Base-by-base conservation (phyloP, 2,797 vertebrate genomes). In the Loriculus beryllinus region DNA sequence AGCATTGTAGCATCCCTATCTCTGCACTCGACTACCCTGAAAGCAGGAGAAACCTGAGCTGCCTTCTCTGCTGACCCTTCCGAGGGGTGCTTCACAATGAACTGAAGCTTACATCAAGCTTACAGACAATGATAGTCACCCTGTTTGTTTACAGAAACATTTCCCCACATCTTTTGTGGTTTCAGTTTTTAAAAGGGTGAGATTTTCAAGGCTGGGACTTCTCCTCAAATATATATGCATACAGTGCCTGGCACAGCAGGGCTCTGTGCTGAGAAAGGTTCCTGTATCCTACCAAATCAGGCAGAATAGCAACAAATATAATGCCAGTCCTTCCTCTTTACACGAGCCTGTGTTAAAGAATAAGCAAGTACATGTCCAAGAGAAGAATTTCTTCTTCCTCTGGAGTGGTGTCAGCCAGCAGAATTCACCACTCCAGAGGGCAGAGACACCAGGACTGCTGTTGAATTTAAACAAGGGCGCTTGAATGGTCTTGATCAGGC, bases 391-490 rank as follows among this genome's bases (percentile, higher is more conserved):
- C 93, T 95, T 81, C 91, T 93, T 95, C 92, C 94, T 94, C 51
- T 72, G 84, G 85, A 94, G 94, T 82, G 85, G 87, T 93, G 95
- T 95, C 91, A 96, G 94, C 94, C 96, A 92, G 86, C 77, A 94
- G 93, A 96, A 96, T 95, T 94, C 94, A 92, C 39, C 18, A n/a
- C 85, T 94, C 79, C 89, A 78, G 77, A 92, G 91, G 90, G 93
- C 85, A 93, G 52, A 80, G 68, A 76, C 85, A 87, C 82, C 72
- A 63, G 3, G 76, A 96, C 94, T 92, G 88, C 91, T 93, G 93
- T 72, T 95, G 96, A 96, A 97, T 96, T 96, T 97, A 33, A 95
- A 97, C 62, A 67, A 96, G 95, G 82, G 57, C 57, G 49, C 10
- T 78, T 96, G 92, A 96, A 95, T 95, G 88, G 86, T 48, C 86